Conservation (phyloP, 2,797 vertebrate genomes). For the Amniataba percoides region DNA sequence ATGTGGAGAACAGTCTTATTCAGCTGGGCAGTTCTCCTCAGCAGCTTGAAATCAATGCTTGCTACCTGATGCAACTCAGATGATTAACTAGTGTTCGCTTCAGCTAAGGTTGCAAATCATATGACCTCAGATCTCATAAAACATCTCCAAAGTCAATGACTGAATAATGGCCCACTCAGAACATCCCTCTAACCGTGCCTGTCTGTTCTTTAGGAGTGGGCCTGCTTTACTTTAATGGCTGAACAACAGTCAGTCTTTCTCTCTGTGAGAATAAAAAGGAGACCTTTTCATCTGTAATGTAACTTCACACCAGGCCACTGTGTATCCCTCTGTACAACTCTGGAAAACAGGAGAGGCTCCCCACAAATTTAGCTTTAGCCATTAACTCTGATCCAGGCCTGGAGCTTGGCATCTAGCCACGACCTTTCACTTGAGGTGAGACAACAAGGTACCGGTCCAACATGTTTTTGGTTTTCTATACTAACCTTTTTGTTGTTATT, state of each 20-base stretch:
- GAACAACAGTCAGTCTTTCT: neutral
- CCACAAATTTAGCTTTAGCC: too few relatives aligned
- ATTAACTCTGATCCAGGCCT: neutral
- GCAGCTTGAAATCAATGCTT: too few relatives aligned
- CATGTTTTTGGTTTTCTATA: neutral
- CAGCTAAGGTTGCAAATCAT: neutral
- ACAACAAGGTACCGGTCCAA: neutral
- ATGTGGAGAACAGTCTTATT: neutral
- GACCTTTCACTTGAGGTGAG: neutral
- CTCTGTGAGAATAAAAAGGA: neutral
- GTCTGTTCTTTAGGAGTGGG: neutral
- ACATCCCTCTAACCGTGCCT: neutral
- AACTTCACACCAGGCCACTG: neutral
- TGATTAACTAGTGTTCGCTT: slow-evolving; percentile 10
- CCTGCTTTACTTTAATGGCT: neutral
- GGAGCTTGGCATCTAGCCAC: neutral
- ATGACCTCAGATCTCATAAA: slow-evolving; percentile 13
- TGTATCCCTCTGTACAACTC: neutral
- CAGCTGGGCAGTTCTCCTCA: neutral
- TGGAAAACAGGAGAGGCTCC: neutral
- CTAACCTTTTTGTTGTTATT: neutral
- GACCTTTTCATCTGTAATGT: neutral
- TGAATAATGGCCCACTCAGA: neutral
- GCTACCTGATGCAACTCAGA: slow-evolving; percentile 7
- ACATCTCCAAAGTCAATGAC: neutral